Percentiles rank a stretch among this genome's conserved stretches.
phyloP scores from a whole-genome alignment of 2,888 invertebrate genomes.

The Orchesellides sinensis region DNA sequence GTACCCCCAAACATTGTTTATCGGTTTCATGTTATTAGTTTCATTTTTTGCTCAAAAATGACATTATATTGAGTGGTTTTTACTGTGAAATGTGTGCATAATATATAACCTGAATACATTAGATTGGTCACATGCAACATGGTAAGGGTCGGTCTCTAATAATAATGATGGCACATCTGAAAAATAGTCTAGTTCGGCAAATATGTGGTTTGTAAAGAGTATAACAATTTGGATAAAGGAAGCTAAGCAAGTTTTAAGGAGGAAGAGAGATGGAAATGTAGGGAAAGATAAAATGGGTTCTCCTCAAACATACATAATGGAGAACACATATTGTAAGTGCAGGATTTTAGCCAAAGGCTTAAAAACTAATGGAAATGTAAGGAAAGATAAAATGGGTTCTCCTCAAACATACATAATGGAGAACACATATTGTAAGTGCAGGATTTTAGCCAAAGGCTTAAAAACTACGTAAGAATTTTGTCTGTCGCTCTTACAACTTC shows the following conservation, averaged over 20 bases:
- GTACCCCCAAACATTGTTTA: neutral
- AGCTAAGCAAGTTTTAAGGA: neutral
- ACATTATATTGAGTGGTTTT: slow-evolving; percentile 11
- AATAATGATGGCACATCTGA: slow-evolving; percentile 27
- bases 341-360: neutral
- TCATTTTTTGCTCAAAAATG: slow-evolving; percentile 38
- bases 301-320: slow-evolving; percentile 53
- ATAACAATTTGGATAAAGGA: neutral
- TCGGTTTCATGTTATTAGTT: slow-evolving; percentile 20
- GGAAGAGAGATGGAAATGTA: slow-evolving; percentile 9
- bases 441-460: slow-evolving; percentile 58
- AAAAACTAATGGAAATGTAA: neutral
- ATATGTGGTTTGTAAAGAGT: neutral
- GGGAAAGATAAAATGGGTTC: slow-evolving; percentile 18
- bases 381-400: slow-evolving; percentile 21
- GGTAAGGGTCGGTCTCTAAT: slow-evolving; percentile 36
- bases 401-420: slow-evolving; percentile 54
- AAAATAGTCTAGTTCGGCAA: neutral
- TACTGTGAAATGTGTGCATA: neutral
- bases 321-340: neutral
- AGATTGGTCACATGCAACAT: slow-evolving; percentile 14
- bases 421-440: slow-evolving; percentile 23
- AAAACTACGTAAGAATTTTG: slow-evolving; percentile 45
- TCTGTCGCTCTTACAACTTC: slow-evolving; percentile 14
- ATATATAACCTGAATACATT: too few species aligned